These are phyloP conservation scores for Melanerpes formicivorus DNA, from an alignment of 2,113 vertebrate species.

Conservation along the genomic window DNA sequence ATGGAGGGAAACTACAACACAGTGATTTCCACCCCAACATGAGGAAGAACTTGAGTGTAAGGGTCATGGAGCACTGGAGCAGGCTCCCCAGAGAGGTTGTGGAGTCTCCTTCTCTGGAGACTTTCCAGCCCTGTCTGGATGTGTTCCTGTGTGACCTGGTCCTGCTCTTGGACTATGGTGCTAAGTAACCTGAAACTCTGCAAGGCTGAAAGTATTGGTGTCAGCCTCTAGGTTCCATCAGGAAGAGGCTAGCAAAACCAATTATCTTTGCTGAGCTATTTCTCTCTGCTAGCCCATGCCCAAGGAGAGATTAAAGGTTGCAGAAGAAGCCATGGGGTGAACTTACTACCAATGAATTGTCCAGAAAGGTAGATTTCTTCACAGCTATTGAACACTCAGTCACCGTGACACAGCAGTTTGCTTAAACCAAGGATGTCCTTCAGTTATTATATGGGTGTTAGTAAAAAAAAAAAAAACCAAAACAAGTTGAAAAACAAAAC, in stretches of 20 bases:
- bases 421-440: background rate
- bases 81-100: too few species aligned
- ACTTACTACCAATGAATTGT: background rate
- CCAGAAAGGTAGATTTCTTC: background rate
- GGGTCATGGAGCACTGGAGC: too few species aligned
- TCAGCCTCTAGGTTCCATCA: background rate
- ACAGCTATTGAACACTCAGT: background rate
- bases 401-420: background rate
- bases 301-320: background rate
- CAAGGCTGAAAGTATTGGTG: background rate
- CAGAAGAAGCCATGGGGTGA: background rate
- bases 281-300: background rate
- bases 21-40: too few species aligned
- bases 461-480: background rate
- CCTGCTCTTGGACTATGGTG: background rate
- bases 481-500: background rate
- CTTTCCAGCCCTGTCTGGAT: too few species aligned
- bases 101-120: too few species aligned
- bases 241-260: background rate
- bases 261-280: background rate
- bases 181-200: fast-evolving
- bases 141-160: too few species aligned
- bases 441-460: background rate
- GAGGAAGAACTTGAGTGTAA: too few species aligned
- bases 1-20: background rate